These are phyloP conservation scores for Erebia ligea DNA, from an alignment of 2,888 invertebrate species.

Conservation along the genomic window DNA sequence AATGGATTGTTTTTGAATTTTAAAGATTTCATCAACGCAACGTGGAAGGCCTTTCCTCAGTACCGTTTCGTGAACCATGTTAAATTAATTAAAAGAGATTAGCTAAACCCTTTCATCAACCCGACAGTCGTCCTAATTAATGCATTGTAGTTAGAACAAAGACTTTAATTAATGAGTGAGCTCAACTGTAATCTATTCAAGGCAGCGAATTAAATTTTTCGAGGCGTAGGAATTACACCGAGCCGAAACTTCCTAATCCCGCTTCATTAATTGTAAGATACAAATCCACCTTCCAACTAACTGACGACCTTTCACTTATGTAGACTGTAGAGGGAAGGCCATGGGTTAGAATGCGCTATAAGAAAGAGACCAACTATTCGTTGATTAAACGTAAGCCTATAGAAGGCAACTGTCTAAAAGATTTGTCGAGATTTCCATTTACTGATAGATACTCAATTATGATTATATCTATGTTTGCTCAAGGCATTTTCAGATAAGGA, in stretches of 20 bases:
- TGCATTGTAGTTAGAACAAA: neutral
- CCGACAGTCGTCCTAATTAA: neutral
- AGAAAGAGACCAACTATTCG: neutral
- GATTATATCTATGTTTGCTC: neutral
- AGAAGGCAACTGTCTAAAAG: neutral
- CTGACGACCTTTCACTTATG: neutral
- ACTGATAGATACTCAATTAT: neutral
- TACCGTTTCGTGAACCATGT: neutral
- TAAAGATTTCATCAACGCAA: neutral
- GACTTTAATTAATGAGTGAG: constrained; percentile 2
- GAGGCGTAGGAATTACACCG: neutral
- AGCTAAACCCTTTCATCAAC: neutral
- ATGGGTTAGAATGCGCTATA: neutral
- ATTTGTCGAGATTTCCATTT: neutral
- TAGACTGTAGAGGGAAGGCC: neutral
- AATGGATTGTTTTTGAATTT: neutral
- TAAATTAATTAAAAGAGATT: constrained; percentile 1
- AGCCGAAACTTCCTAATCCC: neutral
- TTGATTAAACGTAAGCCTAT: neutral
- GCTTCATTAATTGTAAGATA: neutral
- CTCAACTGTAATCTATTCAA: neutral
- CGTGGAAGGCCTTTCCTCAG: neutral
- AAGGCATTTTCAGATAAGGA: neutral
- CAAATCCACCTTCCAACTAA: neutral
- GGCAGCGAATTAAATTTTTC: constrained; percentile 4